Evolutionary conservation across 2,888 invertebrate species (phyloP).

Genomic region (Ormyrus labotus): DNA sequence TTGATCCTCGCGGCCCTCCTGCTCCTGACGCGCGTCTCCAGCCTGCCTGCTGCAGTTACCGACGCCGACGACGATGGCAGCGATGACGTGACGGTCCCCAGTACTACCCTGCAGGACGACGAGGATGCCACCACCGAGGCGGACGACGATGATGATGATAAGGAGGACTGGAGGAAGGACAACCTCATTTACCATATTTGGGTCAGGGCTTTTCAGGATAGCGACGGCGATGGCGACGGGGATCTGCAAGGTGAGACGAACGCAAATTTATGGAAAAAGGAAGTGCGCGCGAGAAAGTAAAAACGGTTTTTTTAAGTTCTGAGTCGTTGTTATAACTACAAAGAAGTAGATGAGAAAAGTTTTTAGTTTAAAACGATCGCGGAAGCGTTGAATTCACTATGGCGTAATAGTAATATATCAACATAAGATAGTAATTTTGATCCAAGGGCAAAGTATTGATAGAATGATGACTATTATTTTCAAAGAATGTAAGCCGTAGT

Average conservation of each 20-base stretch:
- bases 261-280: neutral
- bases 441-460: too few relatives aligned
- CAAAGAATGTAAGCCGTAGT: neutral
- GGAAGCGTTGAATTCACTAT: too few relatives aligned
- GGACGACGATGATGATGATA: conserved; percentile 5
- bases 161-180: conserved; percentile 66
- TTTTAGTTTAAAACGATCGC: too few relatives aligned
- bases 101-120: neutral
- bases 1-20: conserved; percentile 20
- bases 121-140: neutral
- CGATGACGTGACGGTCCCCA: too few relatives aligned
- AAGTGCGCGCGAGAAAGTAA: too few relatives aligned
- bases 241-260: conserved; percentile 64
- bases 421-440: neutral
- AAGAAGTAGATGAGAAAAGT: too few relatives aligned
- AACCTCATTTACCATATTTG: conserved; percentile 67
- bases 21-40: conserved; percentile 2
- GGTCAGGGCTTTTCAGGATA: conserved; percentile 68
- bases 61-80: neutral
- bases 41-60: too few relatives aligned
- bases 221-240: conserved; percentile 67
- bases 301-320: too few relatives aligned
- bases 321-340: too few relatives aligned
- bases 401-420: neutral
- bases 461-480: neutral